Conservation (phyloP, 1,140 invertebrate genomes). For the Scaptomyza pallida region DNA sequence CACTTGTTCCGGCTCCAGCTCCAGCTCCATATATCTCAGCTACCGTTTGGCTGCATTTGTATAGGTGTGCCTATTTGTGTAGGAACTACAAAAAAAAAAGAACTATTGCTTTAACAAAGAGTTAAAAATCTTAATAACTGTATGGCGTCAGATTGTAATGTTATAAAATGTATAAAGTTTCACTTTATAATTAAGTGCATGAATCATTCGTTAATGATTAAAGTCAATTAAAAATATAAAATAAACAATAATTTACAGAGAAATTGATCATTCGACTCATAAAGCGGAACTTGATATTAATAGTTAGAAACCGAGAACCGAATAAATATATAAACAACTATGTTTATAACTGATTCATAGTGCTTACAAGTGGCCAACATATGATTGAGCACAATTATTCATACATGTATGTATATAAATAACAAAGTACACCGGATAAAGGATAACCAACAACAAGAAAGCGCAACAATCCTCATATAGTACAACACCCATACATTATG, state of each 20-base stretch:
- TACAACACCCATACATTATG: background rate
- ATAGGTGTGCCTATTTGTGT: conserved; percentile 2
- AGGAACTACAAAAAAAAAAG: conserved; percentile 1
- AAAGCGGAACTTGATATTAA: background rate
- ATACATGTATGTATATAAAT: background rate
- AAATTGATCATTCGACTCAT: too few relatives aligned
- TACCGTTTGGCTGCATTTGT: conserved; percentile 1
- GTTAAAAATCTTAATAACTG: background rate
- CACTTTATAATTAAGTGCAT: background rate
- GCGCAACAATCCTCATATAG: conserved; percentile 1
- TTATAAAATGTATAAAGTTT: background rate
- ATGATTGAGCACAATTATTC: conserved; percentile 16
- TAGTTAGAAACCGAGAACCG: too few relatives aligned
- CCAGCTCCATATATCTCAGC: too few relatives aligned
- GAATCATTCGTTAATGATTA: conserved; percentile 12
- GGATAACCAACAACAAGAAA: conserved; percentile 20
- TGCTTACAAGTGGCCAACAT: conserved; percentile 37
- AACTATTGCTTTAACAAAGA: background rate
- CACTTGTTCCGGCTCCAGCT: conserved; percentile 10
- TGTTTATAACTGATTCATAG: background rate
- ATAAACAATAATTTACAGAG: background rate
- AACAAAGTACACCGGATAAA: conserved; percentile 20
- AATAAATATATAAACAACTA: background rate
- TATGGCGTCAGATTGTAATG: too few relatives aligned
- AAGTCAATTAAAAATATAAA: background rate